Percentiles rank a stretch among this genome's conserved stretches.
Evolutionary conservation across 2,113 vertebrate genomes (phyloP).

Genomic region (Oncorhynchus gorbuscha): DNA sequence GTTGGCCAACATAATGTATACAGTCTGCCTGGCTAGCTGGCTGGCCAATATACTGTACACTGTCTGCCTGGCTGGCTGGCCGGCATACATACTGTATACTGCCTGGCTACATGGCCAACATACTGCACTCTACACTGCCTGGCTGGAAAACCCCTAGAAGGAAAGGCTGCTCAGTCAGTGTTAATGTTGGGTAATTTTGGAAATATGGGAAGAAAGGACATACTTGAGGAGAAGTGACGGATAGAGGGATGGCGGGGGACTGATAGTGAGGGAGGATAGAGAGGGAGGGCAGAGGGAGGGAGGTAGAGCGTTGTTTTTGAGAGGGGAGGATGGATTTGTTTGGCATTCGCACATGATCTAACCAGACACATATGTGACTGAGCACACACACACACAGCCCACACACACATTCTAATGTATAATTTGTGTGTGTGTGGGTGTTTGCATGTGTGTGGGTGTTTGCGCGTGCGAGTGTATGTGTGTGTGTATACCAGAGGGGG

Average conservation of each 20-base stretch:
- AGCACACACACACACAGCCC: not conserved
- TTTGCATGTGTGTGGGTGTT: no score
- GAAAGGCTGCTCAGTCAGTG: constrained; percentile 59
- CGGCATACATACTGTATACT: no score
- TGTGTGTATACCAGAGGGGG: no score
- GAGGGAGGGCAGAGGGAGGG: constrained; percentile 5
- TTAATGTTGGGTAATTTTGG: constrained; percentile 49
- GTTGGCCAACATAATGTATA: no score
- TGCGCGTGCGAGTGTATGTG: no score
- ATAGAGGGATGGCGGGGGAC: constrained; percentile 43
- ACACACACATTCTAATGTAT: not conserved
- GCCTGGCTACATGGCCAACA: no score
- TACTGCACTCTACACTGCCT: no score
- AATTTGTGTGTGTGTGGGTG: no score
- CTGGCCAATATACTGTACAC: no score
- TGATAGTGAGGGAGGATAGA: constrained; percentile 27
- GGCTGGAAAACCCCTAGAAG: constrained; percentile 65
- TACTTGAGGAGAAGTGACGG: constrained; percentile 53
- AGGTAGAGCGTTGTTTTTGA: constrained; percentile 42
- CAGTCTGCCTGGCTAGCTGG: no score
- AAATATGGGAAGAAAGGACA: constrained; percentile 57
- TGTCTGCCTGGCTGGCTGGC: no score
- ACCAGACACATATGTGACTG: constrained; percentile 52
- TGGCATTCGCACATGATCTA: constrained; percentile 49
- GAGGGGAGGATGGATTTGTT: constrained; percentile 33